These are phyloP conservation scores for Drosophila stalkeri DNA, from an alignment of 2,888 invertebrate genomes.

Conservation along the genomic window DNA sequence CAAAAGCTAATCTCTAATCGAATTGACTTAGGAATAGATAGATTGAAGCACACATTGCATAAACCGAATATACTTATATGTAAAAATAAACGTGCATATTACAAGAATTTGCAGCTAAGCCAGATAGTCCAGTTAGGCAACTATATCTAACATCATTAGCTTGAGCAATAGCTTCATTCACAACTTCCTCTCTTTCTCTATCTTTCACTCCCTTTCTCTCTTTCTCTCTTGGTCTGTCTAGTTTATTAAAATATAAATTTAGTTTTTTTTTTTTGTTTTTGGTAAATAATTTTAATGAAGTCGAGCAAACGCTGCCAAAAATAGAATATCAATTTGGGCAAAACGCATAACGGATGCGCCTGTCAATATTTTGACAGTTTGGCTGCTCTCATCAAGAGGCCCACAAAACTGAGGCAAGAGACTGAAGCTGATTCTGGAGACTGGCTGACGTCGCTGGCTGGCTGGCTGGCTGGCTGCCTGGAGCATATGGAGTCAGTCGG, in stretches of 20 bases:
- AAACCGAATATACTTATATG: background rate
- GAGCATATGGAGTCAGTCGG: constrained; percentile 5
- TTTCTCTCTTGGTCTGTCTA: constrained; percentile 10
- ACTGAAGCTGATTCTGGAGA: constrained; percentile 33
- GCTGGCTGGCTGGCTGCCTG: constrained; percentile 51
- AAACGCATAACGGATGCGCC: constrained; percentile 78
- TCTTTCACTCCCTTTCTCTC: constrained; percentile 5
- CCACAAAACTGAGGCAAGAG: constrained; percentile 7
- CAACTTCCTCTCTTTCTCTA: constrained; percentile 24
- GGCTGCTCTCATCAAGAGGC: constrained; percentile 42
- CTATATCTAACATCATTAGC: constrained; percentile 51
- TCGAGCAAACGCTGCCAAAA: constrained; percentile 54
- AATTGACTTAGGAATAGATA: background rate
- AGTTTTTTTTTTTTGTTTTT: constrained; percentile 29
- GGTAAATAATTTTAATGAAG: constrained; percentile 71
- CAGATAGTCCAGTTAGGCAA: constrained; percentile 31
- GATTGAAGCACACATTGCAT: background rate
- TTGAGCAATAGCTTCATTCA: constrained; percentile 26
- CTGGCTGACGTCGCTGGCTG: constrained; percentile 55
- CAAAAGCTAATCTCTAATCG: too few species aligned
- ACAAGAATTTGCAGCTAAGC: constrained; percentile 39
- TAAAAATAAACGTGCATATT: background rate
- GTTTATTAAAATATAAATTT: constrained; percentile 49
- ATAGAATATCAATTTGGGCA: constrained; percentile 80
- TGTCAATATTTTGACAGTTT: constrained; percentile 81